Conservation (phyloP, 2,888 invertebrate species). For the Camponotus fellah region DNA sequence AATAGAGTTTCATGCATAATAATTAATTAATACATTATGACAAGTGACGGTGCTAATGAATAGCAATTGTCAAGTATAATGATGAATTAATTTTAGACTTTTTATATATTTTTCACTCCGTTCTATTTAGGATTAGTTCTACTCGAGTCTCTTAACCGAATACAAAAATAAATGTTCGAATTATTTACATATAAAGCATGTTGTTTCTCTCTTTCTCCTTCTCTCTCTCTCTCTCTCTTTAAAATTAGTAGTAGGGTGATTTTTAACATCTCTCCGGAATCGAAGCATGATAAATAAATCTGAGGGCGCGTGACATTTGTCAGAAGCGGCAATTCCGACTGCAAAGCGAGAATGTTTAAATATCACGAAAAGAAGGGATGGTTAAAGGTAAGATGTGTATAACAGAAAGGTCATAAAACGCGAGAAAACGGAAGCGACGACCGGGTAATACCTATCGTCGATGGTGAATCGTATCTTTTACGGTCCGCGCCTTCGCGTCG, state of each 20-base stretch:
- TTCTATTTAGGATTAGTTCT: not conserved
- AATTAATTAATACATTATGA: slow-evolving; percentile 31
- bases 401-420: slow-evolving; percentile 34
- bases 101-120: not conserved
- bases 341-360: slow-evolving; percentile 26
- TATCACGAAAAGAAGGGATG: not conserved
- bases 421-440: not conserved
- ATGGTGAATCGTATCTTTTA: slow-evolving; percentile 33
- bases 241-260: not conserved
- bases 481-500: slow-evolving; percentile 13
- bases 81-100: slow-evolving; percentile 12
- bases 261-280: slow-evolving; percentile 5
- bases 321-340: not conserved
- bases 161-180: not conserved
- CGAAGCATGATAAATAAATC: slow-evolving; percentile 3
- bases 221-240: not conserved
- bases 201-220: not conserved
- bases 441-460: slow-evolving; percentile 36
- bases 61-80: not conserved
- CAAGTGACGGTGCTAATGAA: slow-evolving; percentile 12
- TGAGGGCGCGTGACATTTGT: not conserved
- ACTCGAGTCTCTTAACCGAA: not conserved
- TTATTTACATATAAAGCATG: not conserved
- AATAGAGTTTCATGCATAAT: slow-evolving; percentile 4
- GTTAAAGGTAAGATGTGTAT: not conserved